Percentiles rank a stretch among this genome's conserved stretches.
phyloP scores from a whole-genome alignment of 1,140 invertebrate genomes.

The Bradynema listronoti region DNA sequence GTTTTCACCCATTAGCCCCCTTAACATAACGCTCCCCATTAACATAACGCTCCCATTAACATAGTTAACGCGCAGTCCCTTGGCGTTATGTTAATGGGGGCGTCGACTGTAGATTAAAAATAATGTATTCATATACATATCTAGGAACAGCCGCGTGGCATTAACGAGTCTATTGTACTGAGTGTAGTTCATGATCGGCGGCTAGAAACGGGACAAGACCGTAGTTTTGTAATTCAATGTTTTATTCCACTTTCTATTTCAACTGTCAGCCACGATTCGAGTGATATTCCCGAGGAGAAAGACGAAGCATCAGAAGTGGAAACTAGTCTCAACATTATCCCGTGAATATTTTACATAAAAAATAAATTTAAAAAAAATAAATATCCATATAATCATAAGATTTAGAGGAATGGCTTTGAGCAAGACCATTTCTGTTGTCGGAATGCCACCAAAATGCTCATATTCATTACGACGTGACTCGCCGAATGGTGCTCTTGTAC shows the following conservation, averaged over 20 bases:
- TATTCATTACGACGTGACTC: constrained; percentile 41
- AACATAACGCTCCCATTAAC: too few relatives aligned
- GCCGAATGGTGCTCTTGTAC: constrained; percentile 37
- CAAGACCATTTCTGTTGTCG: constrained; percentile 36
- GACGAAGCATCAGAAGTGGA: constrained; percentile 14
- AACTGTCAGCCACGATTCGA: constrained; percentile 6
- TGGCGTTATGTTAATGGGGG: too few relatives aligned
- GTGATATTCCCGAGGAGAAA: too few relatives aligned
- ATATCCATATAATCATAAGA: too few relatives aligned
- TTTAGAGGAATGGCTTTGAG: constrained; percentile 30
- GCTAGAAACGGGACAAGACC: constrained; percentile 25
- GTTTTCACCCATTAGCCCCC: too few relatives aligned
- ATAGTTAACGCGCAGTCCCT: too few relatives aligned
- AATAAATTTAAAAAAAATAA: too few relatives aligned
- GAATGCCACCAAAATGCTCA: constrained; percentile 28
- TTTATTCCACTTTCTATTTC: constrained; percentile 17
- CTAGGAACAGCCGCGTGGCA: constrained; percentile 19
- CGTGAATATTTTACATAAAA: neutral
- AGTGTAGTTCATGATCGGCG: constrained; percentile 28
- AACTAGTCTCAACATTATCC: constrained; percentile 17
- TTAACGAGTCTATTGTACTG: constrained; percentile 28
- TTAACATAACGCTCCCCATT: too few relatives aligned
- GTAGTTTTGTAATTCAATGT: constrained; percentile 31
- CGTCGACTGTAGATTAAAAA: too few relatives aligned
- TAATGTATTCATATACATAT: too few relatives aligned